phyloP scores from a whole-genome alignment of 2,888 invertebrate genomes.

The Siphlonurus alternatus region DNA sequence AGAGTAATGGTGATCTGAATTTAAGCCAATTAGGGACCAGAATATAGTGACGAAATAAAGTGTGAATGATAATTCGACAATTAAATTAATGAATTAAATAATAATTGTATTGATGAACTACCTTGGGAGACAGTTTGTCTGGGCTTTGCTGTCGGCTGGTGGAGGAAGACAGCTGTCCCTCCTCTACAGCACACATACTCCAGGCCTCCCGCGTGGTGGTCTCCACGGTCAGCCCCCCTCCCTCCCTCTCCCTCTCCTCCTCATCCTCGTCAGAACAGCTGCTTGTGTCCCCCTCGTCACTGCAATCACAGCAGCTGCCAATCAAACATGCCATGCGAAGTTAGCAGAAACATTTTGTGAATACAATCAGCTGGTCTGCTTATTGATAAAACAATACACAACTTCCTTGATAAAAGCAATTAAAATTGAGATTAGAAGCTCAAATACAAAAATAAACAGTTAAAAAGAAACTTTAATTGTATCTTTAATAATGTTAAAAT shows the following conservation, averaged over 20 bases:
- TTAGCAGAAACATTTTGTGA: background rate
- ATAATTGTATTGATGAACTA: too few species aligned
- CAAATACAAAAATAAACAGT: too few species aligned
- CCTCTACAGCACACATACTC: background rate
- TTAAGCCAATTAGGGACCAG: too few species aligned
- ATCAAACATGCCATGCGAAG: background rate
- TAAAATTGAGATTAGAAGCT: too few species aligned
- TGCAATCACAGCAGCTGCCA: constrained; percentile 23
- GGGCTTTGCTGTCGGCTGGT: background rate
- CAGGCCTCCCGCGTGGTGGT: background rate
- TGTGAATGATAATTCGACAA: too few species aligned
- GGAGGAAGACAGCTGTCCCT: background rate
- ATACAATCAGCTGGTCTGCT: background rate
- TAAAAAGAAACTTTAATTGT: constrained; percentile 1
- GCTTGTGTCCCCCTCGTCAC: constrained; percentile 65
- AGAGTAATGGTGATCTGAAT: too few species aligned
- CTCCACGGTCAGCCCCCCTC: background rate
- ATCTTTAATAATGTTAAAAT: background rate
- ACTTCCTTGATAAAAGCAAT: too few species aligned
- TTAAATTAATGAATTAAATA: too few species aligned
- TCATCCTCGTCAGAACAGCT: constrained; percentile 40
- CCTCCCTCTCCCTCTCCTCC: background rate
- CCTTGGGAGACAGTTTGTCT: background rate
- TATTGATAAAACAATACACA: too few species aligned
- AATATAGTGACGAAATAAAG: too few species aligned